Conservation (phyloP, 2,113 vertebrate species). For the Heliornis fulica region DNA sequence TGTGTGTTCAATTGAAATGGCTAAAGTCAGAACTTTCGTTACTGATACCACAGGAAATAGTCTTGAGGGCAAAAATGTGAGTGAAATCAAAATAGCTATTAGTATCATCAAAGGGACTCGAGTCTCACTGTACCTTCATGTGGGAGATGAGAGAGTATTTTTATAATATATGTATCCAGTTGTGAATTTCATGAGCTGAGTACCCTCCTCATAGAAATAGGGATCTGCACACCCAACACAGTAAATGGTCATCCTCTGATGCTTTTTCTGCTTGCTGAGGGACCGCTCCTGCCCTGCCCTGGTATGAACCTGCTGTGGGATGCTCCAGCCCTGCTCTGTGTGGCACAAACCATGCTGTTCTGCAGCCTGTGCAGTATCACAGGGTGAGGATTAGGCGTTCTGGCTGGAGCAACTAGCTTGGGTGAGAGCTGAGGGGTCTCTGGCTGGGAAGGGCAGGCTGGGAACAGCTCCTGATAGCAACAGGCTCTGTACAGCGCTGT, state of each 20-base stretch:
- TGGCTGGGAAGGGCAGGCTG: neutral
- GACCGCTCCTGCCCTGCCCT: neutral
- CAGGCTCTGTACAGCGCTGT: accelerated
- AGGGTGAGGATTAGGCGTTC: accelerated
- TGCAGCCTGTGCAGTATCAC: accelerated
- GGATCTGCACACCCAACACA: neutral
- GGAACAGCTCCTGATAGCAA: neutral
- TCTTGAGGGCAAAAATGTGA: constrained; percentile 64
- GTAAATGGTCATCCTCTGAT: neutral
- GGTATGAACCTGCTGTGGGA: neutral
- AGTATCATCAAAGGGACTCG: constrained; percentile 56
- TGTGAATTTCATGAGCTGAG: neutral
- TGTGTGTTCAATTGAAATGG: constrained; percentile 63
- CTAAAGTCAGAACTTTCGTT: constrained; percentile 68
- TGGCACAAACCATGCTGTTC: neutral
- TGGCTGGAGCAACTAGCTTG: neutral
- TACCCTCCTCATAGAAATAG: neutral
- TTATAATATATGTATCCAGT: neutral
- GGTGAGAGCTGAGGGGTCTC: neutral
- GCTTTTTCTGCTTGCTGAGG: neutral
- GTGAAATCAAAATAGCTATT: constrained; percentile 68
- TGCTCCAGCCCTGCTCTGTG: neutral
- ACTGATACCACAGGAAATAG: constrained; percentile 67
- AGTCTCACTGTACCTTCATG: constrained; percentile 42
- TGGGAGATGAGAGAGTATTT: constrained; percentile 18